Conservation (phyloP, 2,888 invertebrate genomes). For the Lycophotia porphyrea region DNA sequence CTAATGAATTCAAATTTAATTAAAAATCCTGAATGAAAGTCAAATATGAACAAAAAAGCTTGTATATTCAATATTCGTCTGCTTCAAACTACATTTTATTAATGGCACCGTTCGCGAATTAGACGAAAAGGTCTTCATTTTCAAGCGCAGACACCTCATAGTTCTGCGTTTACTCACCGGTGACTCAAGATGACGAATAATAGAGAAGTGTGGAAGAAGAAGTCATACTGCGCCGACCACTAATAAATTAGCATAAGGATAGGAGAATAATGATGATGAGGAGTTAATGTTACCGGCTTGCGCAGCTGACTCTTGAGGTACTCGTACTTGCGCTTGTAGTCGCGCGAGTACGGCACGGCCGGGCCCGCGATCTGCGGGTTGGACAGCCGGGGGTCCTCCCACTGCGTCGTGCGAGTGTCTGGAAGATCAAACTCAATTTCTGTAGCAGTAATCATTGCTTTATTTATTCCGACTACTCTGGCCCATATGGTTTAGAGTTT, state of each 20-base stretch:
- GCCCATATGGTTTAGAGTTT: background rate
- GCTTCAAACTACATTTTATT: background rate
- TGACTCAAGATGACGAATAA: background rate
- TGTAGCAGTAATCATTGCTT: background rate
- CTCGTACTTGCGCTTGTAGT: constrained; percentile 99
- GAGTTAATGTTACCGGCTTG: constrained; percentile 92
- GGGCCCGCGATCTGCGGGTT: constrained; percentile 99
- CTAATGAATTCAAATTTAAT: no score
- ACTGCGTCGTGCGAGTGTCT: constrained; percentile 99
- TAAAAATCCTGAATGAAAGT: no score
- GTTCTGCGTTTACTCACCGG: background rate
- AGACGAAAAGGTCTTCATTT: background rate
- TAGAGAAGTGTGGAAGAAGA: background rate
- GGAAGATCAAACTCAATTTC: constrained; percentile 12
- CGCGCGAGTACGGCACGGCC: constrained; percentile 99
- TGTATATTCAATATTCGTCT: no score
- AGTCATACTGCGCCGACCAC: background rate
- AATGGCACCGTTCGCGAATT: background rate
- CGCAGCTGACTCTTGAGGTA: constrained; percentile 98
- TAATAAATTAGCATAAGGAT: background rate
- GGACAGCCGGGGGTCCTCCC: constrained; percentile 99
- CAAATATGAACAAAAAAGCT: no score
- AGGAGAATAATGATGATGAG: background rate
- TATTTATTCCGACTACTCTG: background rate
- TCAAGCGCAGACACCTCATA: background rate